Percentiles rank a stretch among this genome's conserved stretches.
Conservation (phyloP, 2,888 invertebrate genomes). For the Dryocosmus kuriphilus region DNA sequence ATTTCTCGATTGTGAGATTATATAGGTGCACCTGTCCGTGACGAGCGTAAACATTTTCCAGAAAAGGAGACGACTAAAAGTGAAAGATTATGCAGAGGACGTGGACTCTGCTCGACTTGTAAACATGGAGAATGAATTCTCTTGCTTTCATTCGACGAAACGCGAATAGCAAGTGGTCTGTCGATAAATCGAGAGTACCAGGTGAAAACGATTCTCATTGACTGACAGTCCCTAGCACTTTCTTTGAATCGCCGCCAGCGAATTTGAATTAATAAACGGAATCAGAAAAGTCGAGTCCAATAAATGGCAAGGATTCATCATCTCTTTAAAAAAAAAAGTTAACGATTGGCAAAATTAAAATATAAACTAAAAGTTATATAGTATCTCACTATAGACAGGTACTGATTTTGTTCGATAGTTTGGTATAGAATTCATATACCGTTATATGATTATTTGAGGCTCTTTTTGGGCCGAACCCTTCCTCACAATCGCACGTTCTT, state of each 20-base stretch:
- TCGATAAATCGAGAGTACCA: constrained; percentile 38
- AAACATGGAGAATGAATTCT: constrained; percentile 22
- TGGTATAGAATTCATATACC: background rate
- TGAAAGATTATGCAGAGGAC: constrained; percentile 33
- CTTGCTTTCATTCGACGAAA: constrained; percentile 39
- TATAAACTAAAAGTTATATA: background rate
- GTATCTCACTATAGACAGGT: no score
- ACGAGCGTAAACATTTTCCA: background rate
- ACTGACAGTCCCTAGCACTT: constrained; percentile 34
- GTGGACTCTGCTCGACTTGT: constrained; percentile 22
- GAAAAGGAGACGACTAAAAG: constrained; percentile 4
- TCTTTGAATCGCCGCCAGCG: constrained; percentile 10
- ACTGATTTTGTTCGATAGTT: background rate
- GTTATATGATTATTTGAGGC: constrained; percentile 18
- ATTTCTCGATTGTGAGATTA: background rate
- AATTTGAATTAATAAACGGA: constrained; percentile 1
- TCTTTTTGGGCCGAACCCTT: constrained; percentile 10
- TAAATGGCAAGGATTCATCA: background rate
- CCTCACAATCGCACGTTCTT: constrained; percentile 26
- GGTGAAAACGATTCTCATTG: constrained; percentile 40
- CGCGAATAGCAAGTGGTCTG: constrained; percentile 37
- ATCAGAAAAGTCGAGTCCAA: background rate
- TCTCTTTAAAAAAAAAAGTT: background rate
- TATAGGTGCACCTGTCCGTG: constrained; percentile 8
- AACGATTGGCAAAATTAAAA: background rate